Evolutionary conservation across 1,140 invertebrate species (phyloP).

Genomic region (Pachyrhynchus sulphureomaculatus): DNA sequence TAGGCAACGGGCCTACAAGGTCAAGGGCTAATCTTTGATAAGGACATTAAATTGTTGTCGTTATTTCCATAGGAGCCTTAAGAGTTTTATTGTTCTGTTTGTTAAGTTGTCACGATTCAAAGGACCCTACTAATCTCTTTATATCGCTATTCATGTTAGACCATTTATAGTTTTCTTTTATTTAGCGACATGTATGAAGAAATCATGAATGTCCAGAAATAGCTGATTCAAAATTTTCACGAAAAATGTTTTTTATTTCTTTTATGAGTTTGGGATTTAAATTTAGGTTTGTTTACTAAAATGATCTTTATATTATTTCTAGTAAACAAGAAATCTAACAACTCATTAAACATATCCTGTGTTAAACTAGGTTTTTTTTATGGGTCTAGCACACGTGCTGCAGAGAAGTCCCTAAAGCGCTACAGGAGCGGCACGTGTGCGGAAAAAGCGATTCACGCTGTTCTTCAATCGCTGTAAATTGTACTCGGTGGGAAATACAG

Average conservation of each 20-base stretch:
- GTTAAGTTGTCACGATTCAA: conserved; percentile 42
- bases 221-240: conserved; percentile 45
- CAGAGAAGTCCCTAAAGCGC: too few species aligned
- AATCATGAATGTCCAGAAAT: conserved; percentile 41
- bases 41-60: conserved; percentile 36
- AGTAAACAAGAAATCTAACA: conserved; percentile 23
- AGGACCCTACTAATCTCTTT: conserved; percentile 42
- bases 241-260: conserved; percentile 44
- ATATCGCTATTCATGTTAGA: conserved; percentile 47
- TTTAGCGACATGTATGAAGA: conserved; percentile 39
- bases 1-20: conserved; percentile 44
- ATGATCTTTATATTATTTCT: conserved; percentile 14
- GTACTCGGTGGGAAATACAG: too few species aligned
- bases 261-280: conserved; percentile 22
- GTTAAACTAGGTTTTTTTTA: conserved; percentile 29
- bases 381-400: too few species aligned
- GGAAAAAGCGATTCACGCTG: too few species aligned
- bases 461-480: too few species aligned
- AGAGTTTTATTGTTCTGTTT: conserved; percentile 36
- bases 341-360: conserved; percentile 32
- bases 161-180: conserved; percentile 48
- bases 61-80: conserved; percentile 44
- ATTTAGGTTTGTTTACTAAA: too few species aligned
- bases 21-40: conserved; percentile 39
- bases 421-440: too few species aligned